Evolutionary conservation across 2,888 invertebrate species (phyloP).

Genomic region (Chaetoderma sp.): DNA sequence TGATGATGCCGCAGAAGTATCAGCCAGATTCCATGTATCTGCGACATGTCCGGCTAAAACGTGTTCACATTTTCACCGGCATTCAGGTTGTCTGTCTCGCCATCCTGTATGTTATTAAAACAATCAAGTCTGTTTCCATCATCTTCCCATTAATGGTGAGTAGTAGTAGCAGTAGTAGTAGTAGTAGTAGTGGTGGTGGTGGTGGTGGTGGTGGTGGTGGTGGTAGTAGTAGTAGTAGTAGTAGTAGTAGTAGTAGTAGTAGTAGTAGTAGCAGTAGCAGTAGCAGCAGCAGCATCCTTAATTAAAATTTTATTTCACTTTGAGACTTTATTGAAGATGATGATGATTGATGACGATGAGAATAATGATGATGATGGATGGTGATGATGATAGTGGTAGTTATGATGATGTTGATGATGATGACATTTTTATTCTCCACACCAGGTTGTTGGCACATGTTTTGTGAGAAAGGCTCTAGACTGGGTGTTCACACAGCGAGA

Average conservation of each 20-base stretch:
- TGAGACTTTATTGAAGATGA: too few species aligned
- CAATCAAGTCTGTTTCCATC: conserved; percentile 92
- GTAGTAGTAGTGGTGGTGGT: background rate
- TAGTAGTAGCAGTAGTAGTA: background rate
- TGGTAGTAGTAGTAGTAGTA: background rate
- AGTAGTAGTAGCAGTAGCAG: too few species aligned
- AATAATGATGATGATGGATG: too few species aligned
- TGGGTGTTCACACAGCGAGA: conserved; percentile 63
- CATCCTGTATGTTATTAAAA: conserved; percentile 72
- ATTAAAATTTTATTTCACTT: too few species aligned
- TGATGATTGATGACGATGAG: background rate
- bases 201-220: background rate
- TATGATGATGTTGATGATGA: too few species aligned
- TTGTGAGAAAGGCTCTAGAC: conserved; percentile 64
- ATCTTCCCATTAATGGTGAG: conserved; percentile 92
- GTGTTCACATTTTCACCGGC: conserved; percentile 72
- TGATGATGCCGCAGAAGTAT: conserved; percentile 99
- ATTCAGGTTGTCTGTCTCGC: conserved; percentile 68
- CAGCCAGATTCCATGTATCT: conserved; percentile 98
- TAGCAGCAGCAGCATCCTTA: too few species aligned
- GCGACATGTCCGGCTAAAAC: conserved; percentile 92
- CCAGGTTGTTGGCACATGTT: conserved; percentile 62
- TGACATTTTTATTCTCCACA: too few species aligned
- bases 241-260: background rate
- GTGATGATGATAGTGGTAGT: too few species aligned